phyloP scores from a whole-genome alignment of 2,888 invertebrate species.

The Philaethria dido region DNA sequence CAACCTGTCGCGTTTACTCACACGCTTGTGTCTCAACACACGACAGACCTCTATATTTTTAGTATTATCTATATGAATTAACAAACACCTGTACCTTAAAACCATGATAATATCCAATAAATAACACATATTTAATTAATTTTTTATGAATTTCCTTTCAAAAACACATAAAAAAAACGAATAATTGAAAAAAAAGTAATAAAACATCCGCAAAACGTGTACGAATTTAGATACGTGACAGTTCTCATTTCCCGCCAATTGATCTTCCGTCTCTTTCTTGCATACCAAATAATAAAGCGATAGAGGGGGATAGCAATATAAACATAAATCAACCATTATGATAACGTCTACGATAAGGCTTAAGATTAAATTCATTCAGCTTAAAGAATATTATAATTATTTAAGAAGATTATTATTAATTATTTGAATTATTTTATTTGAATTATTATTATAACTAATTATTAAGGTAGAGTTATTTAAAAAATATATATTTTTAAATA shows the following conservation, averaged over 20 bases:
- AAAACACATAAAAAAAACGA: conserved; percentile 1
- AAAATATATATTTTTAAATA: no score
- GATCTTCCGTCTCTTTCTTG: conserved; percentile 33
- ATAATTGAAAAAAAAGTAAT: conserved; percentile 11
- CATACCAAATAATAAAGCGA: not conserved
- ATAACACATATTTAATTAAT: no score
- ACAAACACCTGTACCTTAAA: no score
- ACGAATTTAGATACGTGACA: conserved; percentile 40
- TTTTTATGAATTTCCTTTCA: not conserved
- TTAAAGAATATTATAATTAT: no score
- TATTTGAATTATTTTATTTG: not conserved
- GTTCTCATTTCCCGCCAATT: conserved; percentile 38
- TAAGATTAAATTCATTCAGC: conserved; percentile 25
- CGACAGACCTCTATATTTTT: no score
- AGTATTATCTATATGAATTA: no score
- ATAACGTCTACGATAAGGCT: conserved; percentile 39
- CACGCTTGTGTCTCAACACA: no score
- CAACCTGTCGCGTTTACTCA: no score
- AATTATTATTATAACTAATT: no score
- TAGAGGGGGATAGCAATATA: conserved; percentile 42
- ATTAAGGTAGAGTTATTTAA: no score
- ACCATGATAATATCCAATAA: no score
- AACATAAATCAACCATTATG: conserved; percentile 43
- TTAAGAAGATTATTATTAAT: no score
- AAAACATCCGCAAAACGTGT: conserved; percentile 36